These are phyloP conservation scores for Geococcyx californianus DNA, from an alignment of 2,113 vertebrate genomes.

Conservation along the genomic window DNA sequence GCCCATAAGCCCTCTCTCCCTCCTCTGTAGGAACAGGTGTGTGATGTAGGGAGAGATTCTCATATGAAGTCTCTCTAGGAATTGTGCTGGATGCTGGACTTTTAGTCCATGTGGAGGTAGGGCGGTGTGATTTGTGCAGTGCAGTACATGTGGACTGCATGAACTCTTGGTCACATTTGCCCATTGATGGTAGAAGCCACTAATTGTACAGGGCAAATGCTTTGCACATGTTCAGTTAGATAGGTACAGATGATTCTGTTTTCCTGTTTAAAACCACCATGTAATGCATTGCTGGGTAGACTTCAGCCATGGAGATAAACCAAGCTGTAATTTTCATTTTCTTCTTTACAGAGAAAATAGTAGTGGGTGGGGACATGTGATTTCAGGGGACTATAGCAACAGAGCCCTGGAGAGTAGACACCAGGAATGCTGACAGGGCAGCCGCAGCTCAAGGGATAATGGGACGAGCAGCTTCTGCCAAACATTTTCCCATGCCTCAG, in stretches of 20 bases:
- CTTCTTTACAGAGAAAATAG: neutral
- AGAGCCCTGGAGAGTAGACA: neutral
- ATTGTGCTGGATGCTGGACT: neutral
- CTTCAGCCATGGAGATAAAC: neutral
- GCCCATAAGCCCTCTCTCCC: neutral
- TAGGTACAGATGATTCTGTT: neutral
- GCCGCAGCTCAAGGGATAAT: neutral
- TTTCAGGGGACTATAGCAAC: neutral
- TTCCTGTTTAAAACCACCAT: neutral
- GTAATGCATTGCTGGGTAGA: neutral
- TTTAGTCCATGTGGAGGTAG: neutral
- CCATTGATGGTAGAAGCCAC: neutral
- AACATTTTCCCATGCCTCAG: neutral
- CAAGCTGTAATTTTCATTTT: neutral
- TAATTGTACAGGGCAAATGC: no score
- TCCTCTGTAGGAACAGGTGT: neutral
- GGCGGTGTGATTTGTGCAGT: neutral
- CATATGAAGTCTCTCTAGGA: neutral
- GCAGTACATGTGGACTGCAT: rapidly evolving
- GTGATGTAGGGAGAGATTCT: neutral
- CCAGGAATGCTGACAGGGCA: neutral
- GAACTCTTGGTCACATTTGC: neutral
- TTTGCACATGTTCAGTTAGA: no score
- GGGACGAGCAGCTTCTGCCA: neutral
- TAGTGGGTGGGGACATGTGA: neutral